phyloP scores from a whole-genome alignment of 2,113 vertebrate species.

The Dendrocopos noguchii region DNA sequence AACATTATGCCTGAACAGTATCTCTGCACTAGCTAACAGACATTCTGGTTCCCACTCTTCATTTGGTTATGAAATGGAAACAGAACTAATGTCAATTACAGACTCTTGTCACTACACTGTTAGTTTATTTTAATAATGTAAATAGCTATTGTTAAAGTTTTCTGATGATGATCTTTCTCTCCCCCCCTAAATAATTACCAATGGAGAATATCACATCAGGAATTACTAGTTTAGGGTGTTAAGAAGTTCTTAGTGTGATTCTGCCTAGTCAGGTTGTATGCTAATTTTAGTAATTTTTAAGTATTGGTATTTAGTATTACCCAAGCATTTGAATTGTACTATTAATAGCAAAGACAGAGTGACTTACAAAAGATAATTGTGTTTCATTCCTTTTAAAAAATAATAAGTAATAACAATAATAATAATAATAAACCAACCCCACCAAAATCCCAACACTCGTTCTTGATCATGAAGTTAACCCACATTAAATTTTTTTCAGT shows the following conservation, averaged over 20 bases:
- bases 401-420: background rate
- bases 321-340: background rate
- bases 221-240: background rate
- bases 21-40: background rate
- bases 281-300: background rate
- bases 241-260: background rate
- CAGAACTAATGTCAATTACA: background rate
- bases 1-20: background rate
- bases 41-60: background rate
- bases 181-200: background rate
- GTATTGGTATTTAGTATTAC: background rate
- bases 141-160: background rate
- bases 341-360: background rate
- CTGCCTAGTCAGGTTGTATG: background rate
- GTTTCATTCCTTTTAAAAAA: rapidly evolving
- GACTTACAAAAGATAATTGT: background rate
- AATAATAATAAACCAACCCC: too few species aligned
- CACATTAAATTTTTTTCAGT: background rate
- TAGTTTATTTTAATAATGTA: background rate
- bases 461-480: background rate
- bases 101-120: background rate
- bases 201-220: background rate
- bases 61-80: background rate
- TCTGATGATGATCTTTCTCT: background rate
- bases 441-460: background rate